Evolutionary conservation across 2,797 vertebrate genomes (phyloP).

Genomic region (Pachyuromys duprasi): DNA sequence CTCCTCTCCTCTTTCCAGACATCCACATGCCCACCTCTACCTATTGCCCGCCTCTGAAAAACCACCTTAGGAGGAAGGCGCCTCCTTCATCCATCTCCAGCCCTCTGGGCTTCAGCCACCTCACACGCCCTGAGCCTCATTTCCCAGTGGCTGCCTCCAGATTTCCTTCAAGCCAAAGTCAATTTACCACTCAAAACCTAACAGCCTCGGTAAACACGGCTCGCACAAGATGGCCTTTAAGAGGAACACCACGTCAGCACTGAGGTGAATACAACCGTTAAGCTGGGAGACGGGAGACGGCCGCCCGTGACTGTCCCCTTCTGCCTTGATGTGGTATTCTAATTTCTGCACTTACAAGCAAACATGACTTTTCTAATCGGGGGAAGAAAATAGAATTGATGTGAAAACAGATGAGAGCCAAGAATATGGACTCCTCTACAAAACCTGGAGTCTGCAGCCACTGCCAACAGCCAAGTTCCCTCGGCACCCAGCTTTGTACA

Average conservation of each 20-base stretch:
- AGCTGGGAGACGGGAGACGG: background rate
- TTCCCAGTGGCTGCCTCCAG: background rate
- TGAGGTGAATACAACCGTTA: background rate
- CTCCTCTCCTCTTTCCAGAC: background rate
- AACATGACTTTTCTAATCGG: conserved; percentile 37
- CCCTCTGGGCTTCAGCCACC: background rate
- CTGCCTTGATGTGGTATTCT: background rate
- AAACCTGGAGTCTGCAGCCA: background rate
- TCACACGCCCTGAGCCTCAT: background rate
- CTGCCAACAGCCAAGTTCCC: background rate
- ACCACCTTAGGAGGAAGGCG: background rate
- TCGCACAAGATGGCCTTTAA: background rate
- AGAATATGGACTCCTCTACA: background rate
- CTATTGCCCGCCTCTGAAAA: too few species aligned
- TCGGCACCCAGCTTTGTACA: background rate
- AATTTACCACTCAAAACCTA: background rate
- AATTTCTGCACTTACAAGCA: background rate
- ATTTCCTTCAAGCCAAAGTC: conserved; percentile 18
- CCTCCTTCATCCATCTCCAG: background rate
- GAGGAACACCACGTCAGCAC: background rate
- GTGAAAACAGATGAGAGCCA: conserved; percentile 2
- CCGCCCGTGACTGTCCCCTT: background rate
- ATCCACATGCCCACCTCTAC: background rate
- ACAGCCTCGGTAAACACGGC: background rate
- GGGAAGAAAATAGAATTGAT: background rate